phyloP scores from a whole-genome alignment of 2,797 vertebrate genomes.

The Gallinago solitaria region DNA sequence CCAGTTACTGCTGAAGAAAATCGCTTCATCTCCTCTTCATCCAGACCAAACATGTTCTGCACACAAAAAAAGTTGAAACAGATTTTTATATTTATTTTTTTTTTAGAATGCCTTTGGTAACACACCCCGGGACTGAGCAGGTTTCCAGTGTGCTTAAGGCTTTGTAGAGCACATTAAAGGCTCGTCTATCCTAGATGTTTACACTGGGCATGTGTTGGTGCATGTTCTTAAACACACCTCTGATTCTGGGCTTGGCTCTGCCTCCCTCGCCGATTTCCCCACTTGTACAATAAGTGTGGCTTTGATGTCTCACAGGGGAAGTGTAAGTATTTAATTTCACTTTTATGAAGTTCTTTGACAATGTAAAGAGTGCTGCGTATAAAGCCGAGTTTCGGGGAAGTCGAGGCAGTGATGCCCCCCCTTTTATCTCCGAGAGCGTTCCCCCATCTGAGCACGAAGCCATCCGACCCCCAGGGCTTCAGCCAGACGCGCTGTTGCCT shows the following conservation, averaged over 20 bases:
- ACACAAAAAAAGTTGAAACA: neutral
- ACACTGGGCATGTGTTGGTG: neutral
- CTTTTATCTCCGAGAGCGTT: neutral
- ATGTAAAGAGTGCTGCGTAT: neutral
- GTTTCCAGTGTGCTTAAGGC: neutral
- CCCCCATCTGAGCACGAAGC: neutral
- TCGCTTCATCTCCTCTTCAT: neutral
- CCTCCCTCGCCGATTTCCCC: neutral
- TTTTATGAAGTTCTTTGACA: constrained; percentile 40
- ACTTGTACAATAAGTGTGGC: neutral
- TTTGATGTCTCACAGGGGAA: constrained; percentile 51
- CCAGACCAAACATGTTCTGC: neutral
- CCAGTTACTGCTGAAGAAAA: neutral
- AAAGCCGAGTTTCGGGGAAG: neutral
- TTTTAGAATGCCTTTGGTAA: neutral
- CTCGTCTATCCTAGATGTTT: neutral
- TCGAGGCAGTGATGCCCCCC: neutral
- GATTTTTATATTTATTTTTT: neutral
- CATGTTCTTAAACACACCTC: neutral
- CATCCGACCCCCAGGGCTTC: neutral
- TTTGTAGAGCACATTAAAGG: constrained; percentile 5
- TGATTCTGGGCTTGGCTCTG: neutral
- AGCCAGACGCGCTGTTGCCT: neutral
- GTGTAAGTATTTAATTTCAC: constrained; percentile 38
- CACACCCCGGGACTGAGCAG: neutral